Base-by-base conservation (phyloP, 1,140 invertebrate species). In the Tribolium castaneum region DNA sequence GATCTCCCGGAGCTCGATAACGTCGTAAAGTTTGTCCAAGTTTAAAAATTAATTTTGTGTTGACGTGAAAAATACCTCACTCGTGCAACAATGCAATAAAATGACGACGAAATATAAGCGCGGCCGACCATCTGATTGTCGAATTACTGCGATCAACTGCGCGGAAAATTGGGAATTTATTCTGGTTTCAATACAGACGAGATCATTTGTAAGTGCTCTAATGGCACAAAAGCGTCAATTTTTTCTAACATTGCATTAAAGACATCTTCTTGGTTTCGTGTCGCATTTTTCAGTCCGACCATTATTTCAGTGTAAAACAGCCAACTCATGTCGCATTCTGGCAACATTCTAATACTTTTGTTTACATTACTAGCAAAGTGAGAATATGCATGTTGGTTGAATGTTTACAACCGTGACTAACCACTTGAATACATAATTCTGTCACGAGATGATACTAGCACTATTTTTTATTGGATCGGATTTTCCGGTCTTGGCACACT, bases 91-190 rank as follows among this genome's bases (percentile, higher is more conserved):
- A 66, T 66, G 59, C 59, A 66, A 66, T 35, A 66, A 66, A 66
- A 66, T 66, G 34, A 66, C 59, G 25, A 66, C 59, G 14, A 35
- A 66, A 66, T 30, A 66, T 66, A 66, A 66, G 59, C 25, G 59
- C 59, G 59, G 59, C 59, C 59, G 59, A 66, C 59, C 59, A 66
- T 66, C 59, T 35, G 59, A 66, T 66, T 66, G 59, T 66, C 59
- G 59, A 66, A 76, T 66, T 76, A 76, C 56, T 56, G 50, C 34
- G 74, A 34, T 45, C 56, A 76, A 76, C 74, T 76, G 62, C 49
- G 74, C 74, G 74, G 74, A 76, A 76, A 76, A 76, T 66, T 76
- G 45, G 51, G 54, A 76, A 66, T 50, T 66, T 66, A 76, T 76
- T 76, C 56, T 59, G 6, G 74, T 76, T 50, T 30, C 73, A 59